Evolutionary conservation across 2,797 vertebrate species (phyloP).

Genomic region (Ambastaia sidthimunki): DNA sequence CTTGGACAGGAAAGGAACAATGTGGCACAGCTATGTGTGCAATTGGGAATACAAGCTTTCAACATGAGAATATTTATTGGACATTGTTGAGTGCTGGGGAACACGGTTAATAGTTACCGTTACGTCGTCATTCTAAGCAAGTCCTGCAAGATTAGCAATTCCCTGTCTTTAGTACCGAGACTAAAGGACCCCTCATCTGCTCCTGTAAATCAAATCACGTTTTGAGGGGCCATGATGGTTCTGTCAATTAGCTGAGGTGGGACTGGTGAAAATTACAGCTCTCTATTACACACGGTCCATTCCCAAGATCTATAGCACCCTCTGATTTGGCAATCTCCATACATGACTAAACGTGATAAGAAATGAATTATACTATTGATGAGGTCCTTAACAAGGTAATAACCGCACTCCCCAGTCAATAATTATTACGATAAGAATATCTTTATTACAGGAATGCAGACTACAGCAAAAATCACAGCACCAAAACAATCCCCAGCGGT

Average conservation of each 20-base stretch:
- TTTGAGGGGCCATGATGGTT: slow-evolving; percentile 61
- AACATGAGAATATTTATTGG: slow-evolving; percentile 57
- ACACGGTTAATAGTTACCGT: slow-evolving; percentile 58
- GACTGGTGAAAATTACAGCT: slow-evolving; percentile 65
- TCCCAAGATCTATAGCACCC: slow-evolving; percentile 70
- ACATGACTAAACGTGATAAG: slow-evolving; percentile 76
- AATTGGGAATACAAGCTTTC: slow-evolving; percentile 54
- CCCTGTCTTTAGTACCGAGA: slow-evolving; percentile 49
- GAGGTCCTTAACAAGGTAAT: slow-evolving; percentile 82
- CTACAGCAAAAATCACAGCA: slow-evolving; percentile 76
- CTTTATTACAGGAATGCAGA: slow-evolving; percentile 81
- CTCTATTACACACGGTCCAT: slow-evolving; percentile 72
- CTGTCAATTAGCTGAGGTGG: slow-evolving; percentile 66
- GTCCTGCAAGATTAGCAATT: slow-evolving; percentile 57
- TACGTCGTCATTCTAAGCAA: slow-evolving; percentile 39
- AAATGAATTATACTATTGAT: slow-evolving; percentile 83
- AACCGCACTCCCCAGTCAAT: slow-evolving; percentile 81
- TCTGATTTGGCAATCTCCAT: slow-evolving; percentile 78
- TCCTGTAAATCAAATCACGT: slow-evolving; percentile 64
- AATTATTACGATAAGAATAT: slow-evolving; percentile 83
- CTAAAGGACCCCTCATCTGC: slow-evolving; percentile 37
- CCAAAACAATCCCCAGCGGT: slow-evolving; percentile 79
- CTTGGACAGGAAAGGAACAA: slow-evolving; percentile 36
- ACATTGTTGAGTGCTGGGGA: slow-evolving; percentile 46
- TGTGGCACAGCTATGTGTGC: slow-evolving; percentile 41